Evolutionary conservation across 2,797 vertebrate species (phyloP), one percentile per base, ranked within the genome.

Genomic region (Mastacembelus armatus): DNA sequence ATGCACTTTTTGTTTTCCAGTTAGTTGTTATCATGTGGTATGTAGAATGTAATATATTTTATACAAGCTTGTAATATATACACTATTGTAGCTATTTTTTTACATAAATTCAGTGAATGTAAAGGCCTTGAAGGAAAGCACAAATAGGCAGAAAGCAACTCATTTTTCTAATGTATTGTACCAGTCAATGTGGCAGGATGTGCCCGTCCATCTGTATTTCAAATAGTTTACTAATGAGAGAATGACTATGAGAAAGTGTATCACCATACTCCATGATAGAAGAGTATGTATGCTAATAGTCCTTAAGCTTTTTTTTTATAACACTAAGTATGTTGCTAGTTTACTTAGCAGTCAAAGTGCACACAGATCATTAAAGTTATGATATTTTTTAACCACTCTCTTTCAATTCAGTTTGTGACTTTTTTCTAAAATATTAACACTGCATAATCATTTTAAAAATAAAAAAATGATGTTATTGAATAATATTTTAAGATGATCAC

Each of bases 1-100:
- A 82, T 77, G 79, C 83, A 88, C 85, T 74, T 87, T 84, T 69
- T 52, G 1, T 69, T 52, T 43, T 68, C n/a, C n/a, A 38, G 9
- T 49, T 79, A 81, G 62, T n/a, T 73, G 18, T 66, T 81, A 72
- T 54, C 72, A 75, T n/a, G n/a, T n/a, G n/a, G n/a, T n/a, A n/a
- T 1, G 8, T 84, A 86, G 70, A 26, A 54, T 81, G 54, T 73
- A 52, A 80, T 69, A 12, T 81, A 70, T 85, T 82, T 81, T 79
- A 54, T 78, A 80, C 29, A 67, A 59, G 62, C 10, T 33, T 52
- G 40, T 60, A 43, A 42, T 24, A 24, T 66, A 21, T n/a, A 39
- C n/a, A 18, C 44, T 78, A 7, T 32, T 71, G 24, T 77, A 81
- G 51, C 21, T 10, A 7, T 43, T 51, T 52, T 78, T 71, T 70